A percentile compares a stretch with the other conserved stretches of the same genome.
Conservation (phyloP, 2,797 vertebrate genomes). For the Clarias pachynema region DNA sequence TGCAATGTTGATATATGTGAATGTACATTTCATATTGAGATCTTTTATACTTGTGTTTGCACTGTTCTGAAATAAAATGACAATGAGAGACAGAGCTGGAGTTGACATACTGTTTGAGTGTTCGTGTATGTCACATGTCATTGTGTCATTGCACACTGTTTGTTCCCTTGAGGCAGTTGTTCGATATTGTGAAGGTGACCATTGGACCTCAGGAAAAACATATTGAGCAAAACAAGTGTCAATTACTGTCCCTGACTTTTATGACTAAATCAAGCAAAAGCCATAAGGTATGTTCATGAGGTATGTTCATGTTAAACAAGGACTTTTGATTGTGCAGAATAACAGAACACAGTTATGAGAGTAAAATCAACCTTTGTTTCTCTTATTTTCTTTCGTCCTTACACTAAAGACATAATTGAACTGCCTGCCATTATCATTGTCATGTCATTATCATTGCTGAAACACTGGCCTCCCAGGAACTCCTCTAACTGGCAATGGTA, state of each 20-base stretch:
- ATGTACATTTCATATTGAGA: conserved; percentile 80
- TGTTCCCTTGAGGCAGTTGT: conserved; percentile 37
- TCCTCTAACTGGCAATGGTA: too few species aligned
- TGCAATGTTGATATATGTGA: conserved; percentile 76
- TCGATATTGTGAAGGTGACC: conserved; percentile 37
- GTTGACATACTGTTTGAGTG: conserved; percentile 26
- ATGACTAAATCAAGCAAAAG: not conserved
- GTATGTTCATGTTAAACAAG: too few species aligned
- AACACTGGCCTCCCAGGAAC: too few species aligned
- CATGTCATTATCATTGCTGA: too few species aligned
- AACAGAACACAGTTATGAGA: too few species aligned
- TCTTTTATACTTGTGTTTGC: conserved; percentile 83
- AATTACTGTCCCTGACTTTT: not conserved
- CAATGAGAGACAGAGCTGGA: conserved; percentile 41
- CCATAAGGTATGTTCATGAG: not conserved
- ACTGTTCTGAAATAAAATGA: conserved; percentile 72
- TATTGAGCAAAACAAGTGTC: conserved; percentile 39
- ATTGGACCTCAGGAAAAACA: conserved; percentile 40
- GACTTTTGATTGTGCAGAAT: too few species aligned
- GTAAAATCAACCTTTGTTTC: too few species aligned
- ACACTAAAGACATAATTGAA: too few species aligned
- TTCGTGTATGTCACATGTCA: not conserved
- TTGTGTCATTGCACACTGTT: conserved; percentile 30
- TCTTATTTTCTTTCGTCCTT: too few species aligned
- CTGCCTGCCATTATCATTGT: too few species aligned